Conservation (phyloP, 2,113 vertebrate genomes). For the Sterrhoptilus dennistouni region DNA sequence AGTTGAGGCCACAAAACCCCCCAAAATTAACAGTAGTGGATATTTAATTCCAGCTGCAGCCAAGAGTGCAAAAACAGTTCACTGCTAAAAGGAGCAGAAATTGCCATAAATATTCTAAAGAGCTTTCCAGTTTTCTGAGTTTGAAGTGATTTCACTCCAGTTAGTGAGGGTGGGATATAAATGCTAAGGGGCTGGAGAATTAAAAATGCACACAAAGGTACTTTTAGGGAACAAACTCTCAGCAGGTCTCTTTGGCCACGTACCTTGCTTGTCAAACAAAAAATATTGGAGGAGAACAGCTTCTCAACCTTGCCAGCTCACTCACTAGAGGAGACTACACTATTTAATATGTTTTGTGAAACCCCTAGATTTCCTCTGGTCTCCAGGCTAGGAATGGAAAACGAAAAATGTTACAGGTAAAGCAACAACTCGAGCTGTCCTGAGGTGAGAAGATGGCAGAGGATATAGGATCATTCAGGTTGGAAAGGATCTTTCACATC, state of each 20-base stretch:
- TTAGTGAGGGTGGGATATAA: background rate
- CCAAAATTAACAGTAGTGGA: background rate
- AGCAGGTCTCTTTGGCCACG: background rate
- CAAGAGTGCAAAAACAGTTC: background rate
- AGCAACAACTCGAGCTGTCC: background rate
- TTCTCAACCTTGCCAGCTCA: rapidly evolving
- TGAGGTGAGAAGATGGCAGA: background rate
- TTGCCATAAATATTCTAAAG: background rate
- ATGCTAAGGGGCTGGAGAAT: background rate
- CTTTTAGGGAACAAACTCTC: background rate
- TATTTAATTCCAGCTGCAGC: background rate
- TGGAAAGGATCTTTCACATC: background rate
- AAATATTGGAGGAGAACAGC: background rate
- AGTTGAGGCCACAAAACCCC: background rate
- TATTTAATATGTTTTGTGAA: background rate
- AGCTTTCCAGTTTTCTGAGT: background rate
- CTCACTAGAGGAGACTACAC: background rate
- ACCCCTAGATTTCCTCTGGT: background rate
- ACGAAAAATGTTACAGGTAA: background rate
- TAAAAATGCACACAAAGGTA: background rate
- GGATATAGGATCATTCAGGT: background rate
- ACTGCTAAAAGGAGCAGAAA: background rate
- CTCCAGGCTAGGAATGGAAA: background rate
- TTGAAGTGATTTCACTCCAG: background rate
- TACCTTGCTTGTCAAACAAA: background rate